Base-by-base conservation (phyloP, 2,888 invertebrate species). In the Leptarthrus brevirostris region DNA sequence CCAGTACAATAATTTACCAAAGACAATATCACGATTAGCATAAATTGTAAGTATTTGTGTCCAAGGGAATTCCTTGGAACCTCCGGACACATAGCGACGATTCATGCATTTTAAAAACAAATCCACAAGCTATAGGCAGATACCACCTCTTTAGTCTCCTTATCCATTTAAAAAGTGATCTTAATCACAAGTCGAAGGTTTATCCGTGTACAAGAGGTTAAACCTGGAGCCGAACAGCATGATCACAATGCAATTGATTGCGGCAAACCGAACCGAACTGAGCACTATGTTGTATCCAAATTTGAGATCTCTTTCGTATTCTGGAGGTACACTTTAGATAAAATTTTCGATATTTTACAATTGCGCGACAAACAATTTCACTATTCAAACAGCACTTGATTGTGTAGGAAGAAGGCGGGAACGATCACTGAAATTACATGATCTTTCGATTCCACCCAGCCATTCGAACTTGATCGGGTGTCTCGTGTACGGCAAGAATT, bases 71-170 rank as follows among this genome's bases (percentile, higher is more conserved):
- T 72, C 56, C 52, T 56, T 6, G 16, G 54, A 56, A 71, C 36
- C 40, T 44, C 44, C 40, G 56, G 40, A 20, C 44, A 64, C 40
- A 52, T 52, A 34, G 69, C 72, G 74, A 74, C 74, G 71, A 74
- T 74, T 72, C 75, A 75, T 75, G 75, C 74, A 75, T 75, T 74
- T 75, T 69, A 75, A 75, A 74, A 72, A 72, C 66, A 69, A 58
- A 72, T 49, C 52, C 69, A 69, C 20, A n/a, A 70, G 73, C 36
- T 52, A 66, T 54, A 52, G 30, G 34, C 54, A 61, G 69, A 73
- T 73, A 52, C 54, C 69, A 52, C 72, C 47, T 56, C 36, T 56
- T 52, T 71, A 49, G 26, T 34, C 26, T 56, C 54, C 34, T 44
- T 66, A 49, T 40, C 36, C 64, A 58, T 66, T 54, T 49, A 52